Percentiles rank a stretch among this genome's conserved stretches.
phyloP scores from a whole-genome alignment of 2,888 invertebrate genomes.

The Nomada fabriciana region DNA sequence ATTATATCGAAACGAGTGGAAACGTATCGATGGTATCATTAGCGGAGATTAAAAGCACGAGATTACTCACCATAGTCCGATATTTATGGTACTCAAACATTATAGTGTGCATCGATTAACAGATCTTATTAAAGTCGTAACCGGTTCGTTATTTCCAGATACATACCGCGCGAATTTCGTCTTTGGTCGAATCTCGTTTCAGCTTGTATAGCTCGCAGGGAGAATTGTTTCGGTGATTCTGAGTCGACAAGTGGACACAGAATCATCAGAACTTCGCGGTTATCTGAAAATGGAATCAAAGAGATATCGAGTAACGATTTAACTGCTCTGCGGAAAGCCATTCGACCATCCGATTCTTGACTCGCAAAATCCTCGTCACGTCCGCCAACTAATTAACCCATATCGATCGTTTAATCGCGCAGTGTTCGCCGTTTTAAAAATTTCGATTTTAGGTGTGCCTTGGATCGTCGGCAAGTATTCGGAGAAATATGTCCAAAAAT shows the following conservation, averaged over 20 bases:
- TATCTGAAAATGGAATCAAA: constrained; percentile 35
- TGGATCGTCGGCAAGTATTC: neutral
- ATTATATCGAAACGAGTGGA: too few species aligned
- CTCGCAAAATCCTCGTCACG: neutral
- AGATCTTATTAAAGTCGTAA: constrained; percentile 17
- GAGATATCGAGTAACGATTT: constrained; percentile 33
- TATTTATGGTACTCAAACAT: too few species aligned
- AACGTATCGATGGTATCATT: too few species aligned
- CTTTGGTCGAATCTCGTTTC: neutral
- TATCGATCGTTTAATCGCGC: constrained; percentile 1
- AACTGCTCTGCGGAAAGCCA: constrained; percentile 3
- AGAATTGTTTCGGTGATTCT: constrained; percentile 16
- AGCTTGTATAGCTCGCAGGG: neutral
- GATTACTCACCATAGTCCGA: neutral
- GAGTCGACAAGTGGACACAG: neutral
- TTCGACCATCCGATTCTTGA: neutral
- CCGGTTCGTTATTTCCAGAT: constrained; percentile 3
- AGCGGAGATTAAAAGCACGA: constrained; percentile 1
- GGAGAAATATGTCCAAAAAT: neutral
- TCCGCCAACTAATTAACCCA: constrained; percentile 13
- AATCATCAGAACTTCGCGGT: constrained; percentile 33
- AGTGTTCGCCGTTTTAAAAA: neutral
- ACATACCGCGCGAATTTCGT: constrained; percentile 18
- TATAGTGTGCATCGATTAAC: neutral
- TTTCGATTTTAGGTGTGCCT: neutral